phyloP scores from a whole-genome alignment of 2,113 vertebrate genomes.

The Heterochromis multidens region DNA sequence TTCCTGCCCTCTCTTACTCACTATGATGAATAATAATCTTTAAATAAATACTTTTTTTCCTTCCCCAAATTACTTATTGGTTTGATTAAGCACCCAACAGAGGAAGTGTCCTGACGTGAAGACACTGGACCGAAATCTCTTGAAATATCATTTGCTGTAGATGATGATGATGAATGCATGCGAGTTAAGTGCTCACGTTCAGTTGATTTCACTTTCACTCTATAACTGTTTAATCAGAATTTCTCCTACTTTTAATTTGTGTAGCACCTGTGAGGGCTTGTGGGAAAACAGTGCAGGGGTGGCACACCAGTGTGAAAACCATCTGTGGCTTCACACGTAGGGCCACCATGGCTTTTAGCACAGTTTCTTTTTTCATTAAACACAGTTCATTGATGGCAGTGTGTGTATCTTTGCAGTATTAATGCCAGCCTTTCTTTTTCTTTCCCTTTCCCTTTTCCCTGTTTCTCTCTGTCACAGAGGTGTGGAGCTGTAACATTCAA shows the following conservation, averaged over 20 bases:
- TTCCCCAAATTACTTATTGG: background rate
- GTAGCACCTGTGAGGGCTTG: background rate
- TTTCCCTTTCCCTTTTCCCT: background rate
- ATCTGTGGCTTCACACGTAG: background rate
- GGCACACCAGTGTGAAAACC: constrained; percentile 10
- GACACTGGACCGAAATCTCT: background rate
- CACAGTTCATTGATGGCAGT: constrained; percentile 8
- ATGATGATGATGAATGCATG: background rate
- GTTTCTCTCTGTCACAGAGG: constrained; percentile 49
- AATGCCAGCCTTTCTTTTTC: constrained; percentile 1
- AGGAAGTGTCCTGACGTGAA: background rate
- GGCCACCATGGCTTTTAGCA: constrained; percentile 33
- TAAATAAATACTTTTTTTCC: background rate
- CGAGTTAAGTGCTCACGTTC: no score
- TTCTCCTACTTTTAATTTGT: background rate
- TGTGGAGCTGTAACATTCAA: constrained; percentile 66
- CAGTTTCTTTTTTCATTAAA: constrained; percentile 23
- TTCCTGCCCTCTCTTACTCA: background rate
- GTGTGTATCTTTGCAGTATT: constrained; percentile 31
- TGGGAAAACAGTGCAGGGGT: background rate
- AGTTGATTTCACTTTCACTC: background rate
- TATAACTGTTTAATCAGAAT: background rate
- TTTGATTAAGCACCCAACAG: background rate
- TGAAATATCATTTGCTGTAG: background rate
- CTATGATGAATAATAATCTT: background rate